Evolutionary conservation across 2,113 vertebrate species (phyloP).

Genomic region (Saguinus imperator): DNA sequence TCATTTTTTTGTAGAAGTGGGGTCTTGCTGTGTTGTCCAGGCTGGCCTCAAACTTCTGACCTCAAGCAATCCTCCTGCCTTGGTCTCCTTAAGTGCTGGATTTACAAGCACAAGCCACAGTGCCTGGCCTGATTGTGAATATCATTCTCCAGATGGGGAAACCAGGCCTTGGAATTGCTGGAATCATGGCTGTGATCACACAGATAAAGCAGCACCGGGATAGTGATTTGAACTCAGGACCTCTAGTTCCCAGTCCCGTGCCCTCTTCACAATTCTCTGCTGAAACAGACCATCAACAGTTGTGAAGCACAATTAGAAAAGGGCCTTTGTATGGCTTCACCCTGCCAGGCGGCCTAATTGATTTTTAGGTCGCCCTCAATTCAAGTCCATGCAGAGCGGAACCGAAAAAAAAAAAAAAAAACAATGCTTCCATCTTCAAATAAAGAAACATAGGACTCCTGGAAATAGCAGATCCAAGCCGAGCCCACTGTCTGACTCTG

Average conservation of each 20-base stretch:
- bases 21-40: too few relatives aligned
- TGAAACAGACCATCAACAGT: not conserved
- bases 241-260: not conserved
- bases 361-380: slow-evolving; percentile 43
- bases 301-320: not conserved
- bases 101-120: too few relatives aligned
- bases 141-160: not conserved
- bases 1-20: too few relatives aligned
- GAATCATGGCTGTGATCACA: not conserved
- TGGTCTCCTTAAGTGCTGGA: too few relatives aligned
- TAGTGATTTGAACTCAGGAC: slow-evolving; percentile 3
- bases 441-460: not conserved
- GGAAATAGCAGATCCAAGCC: not conserved
- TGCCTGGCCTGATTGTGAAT: not conserved
- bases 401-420: not conserved
- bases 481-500: not conserved
- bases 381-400: not conserved
- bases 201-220: not conserved
- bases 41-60: too few relatives aligned
- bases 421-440: not conserved
- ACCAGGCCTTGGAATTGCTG: not conserved
- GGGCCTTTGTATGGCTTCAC: not conserved
- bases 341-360: not conserved
- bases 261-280: not conserved
- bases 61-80: too few relatives aligned